Percentiles rank a stretch among this genome's conserved stretches.
phyloP scores from a whole-genome alignment of 2,888 invertebrate genomes.

The Cylindroiulus punctatus region DNA sequence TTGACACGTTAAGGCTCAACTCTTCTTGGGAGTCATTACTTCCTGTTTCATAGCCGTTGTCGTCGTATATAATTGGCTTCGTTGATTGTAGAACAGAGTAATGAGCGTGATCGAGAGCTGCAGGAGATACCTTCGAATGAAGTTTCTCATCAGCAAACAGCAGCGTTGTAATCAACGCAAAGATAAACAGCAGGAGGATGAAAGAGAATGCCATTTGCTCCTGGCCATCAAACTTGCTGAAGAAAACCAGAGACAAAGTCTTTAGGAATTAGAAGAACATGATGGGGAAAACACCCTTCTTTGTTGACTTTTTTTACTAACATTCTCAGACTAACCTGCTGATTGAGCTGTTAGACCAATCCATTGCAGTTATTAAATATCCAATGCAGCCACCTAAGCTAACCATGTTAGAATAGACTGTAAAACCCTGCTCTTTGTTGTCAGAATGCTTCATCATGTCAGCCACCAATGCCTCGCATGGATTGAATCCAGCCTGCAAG shows the following conservation, averaged over 20 bases:
- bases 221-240: slow-evolving; percentile 59
- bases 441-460: slow-evolving; percentile 61
- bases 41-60: slow-evolving; percentile 64
- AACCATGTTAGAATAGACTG: slow-evolving; percentile 63
- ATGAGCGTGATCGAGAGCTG: background rate
- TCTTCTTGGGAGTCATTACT: slow-evolving; percentile 59
- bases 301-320: too few species aligned
- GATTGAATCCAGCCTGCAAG: slow-evolving; percentile 63
- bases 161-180: slow-evolving; percentile 62
- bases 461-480: slow-evolving; percentile 63
- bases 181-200: slow-evolving; percentile 60
- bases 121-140: slow-evolving; percentile 9
- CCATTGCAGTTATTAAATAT: slow-evolving; percentile 62
- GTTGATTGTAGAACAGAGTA: background rate
- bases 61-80: slow-evolving; percentile 56
- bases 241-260: background rate
- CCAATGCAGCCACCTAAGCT: slow-evolving; percentile 64
- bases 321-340: slow-evolving; percentile 42
- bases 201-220: slow-evolving; percentile 62
- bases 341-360: slow-evolving; percentile 60
- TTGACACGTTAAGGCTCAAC: background rate
- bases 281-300: too few species aligned
- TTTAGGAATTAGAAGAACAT: too few species aligned
- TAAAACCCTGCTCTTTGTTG: slow-evolving; percentile 61
- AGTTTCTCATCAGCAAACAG: slow-evolving; percentile 61